Evolutionary conservation across 1,140 invertebrate species (phyloP).

Genomic region (Spodoptera litura): DNA sequence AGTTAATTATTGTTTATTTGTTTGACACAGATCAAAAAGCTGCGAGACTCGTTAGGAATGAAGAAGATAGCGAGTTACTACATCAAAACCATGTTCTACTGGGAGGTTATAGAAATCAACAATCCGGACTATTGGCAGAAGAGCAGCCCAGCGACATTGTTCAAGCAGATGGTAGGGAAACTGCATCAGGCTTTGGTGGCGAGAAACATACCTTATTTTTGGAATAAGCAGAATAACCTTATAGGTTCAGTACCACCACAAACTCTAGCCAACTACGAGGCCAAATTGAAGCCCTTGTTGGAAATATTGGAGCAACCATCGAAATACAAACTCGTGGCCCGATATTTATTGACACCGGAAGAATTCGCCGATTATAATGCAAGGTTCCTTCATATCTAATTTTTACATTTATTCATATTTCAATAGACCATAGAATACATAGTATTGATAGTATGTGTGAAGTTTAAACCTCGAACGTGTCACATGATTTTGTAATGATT

Average conservation of each 20-base stretch:
- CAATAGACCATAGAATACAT: neutral
- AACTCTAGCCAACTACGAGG: slow-evolving; percentile 55
- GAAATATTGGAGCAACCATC: slow-evolving; percentile 56
- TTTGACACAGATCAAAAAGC: slow-evolving; percentile 66
- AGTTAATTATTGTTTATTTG: slow-evolving; percentile 2
- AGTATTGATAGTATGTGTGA: neutral
- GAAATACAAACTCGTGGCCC: slow-evolving; percentile 60
- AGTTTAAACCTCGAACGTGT: neutral
- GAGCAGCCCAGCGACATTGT: slow-evolving; percentile 59
- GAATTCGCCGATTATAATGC: slow-evolving; percentile 63
- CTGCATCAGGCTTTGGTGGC: slow-evolving; percentile 56
- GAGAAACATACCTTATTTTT: slow-evolving; percentile 66
- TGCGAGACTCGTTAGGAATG: slow-evolving; percentile 67
- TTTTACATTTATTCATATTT: neutral
- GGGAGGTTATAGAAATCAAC: slow-evolving; percentile 61
- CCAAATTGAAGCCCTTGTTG: slow-evolving; percentile 53
- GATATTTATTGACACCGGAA: slow-evolving; percentile 58
- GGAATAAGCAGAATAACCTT: slow-evolving; percentile 70
- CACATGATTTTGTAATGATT: neutral
- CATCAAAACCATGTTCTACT: slow-evolving; percentile 75
- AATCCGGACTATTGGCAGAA: slow-evolving; percentile 59
- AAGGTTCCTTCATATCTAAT: slow-evolving; percentile 49
- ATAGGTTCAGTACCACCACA: slow-evolving; percentile 52
- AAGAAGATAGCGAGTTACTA: slow-evolving; percentile 71
- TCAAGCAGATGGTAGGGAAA: slow-evolving; percentile 63